A percentile compares a stretch with the other conserved stretches of the same genome.
phyloP scores from a whole-genome alignment of 2,797 vertebrate species.

The Phoeniculus purpureus region DNA sequence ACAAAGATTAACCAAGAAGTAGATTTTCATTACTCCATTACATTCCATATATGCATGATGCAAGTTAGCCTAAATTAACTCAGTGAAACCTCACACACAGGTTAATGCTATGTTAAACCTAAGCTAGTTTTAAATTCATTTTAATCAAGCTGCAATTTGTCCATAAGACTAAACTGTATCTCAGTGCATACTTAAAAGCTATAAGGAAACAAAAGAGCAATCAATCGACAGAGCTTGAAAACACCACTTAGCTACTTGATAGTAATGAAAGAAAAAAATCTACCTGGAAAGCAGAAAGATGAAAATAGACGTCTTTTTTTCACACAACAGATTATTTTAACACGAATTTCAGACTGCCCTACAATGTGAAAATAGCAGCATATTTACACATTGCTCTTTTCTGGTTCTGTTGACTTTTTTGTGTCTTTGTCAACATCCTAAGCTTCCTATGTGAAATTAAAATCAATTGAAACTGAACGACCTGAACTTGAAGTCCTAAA shows the following conservation, averaged over 20 bases:
- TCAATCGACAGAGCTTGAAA: background rate
- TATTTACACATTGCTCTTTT: background rate
- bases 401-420: background rate
- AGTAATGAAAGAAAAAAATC: conserved; percentile 7
- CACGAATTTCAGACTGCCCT: background rate
- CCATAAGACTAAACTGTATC: background rate
- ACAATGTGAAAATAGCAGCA: background rate
- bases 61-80: background rate
- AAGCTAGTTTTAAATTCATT: background rate
- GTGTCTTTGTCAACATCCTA: background rate
- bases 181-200: background rate
- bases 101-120: background rate
- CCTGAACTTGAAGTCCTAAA: background rate
- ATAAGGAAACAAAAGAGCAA: background rate
- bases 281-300: background rate
- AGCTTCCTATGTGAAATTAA: background rate
- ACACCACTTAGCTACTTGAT: background rate
- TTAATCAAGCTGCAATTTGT: background rate
- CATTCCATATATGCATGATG: background rate
- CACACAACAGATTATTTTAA: background rate
- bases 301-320: background rate
- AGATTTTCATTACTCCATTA: background rate
- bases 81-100: background rate
- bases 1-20: background rate
- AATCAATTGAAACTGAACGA: background rate